A percentile compares a stretch with the other conserved stretches of the same genome.
Evolutionary conservation across 2,888 invertebrate species (phyloP).

Genomic region (Limnephilus auricula): DNA sequence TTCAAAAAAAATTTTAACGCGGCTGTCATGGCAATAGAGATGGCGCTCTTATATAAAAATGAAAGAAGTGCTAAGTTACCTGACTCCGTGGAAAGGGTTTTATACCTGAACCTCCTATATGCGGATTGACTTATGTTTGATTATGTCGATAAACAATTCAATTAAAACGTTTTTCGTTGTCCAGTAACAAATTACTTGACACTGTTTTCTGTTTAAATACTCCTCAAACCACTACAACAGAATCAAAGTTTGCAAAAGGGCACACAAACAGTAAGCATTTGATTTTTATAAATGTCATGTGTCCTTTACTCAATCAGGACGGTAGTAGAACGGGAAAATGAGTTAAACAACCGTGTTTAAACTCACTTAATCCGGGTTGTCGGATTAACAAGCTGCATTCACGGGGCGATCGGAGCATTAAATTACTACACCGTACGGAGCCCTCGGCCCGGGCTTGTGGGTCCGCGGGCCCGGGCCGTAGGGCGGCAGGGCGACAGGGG

Average conservation of each 20-base stretch:
- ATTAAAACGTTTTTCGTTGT: too few relatives aligned
- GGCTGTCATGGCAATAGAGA: too few relatives aligned
- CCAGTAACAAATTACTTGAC: too few relatives aligned
- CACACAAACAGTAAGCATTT: background rate
- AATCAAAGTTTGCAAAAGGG: background rate
- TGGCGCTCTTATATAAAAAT: too few relatives aligned
- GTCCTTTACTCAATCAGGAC: background rate
- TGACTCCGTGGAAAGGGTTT: too few relatives aligned
- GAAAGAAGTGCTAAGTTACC: too few relatives aligned
- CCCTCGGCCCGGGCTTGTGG: background rate
- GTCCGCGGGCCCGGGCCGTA: background rate
- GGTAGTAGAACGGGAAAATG: background rate
- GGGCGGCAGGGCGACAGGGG: background rate
- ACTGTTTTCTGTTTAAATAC: background rate
- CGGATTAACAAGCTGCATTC: conserved; percentile 37
- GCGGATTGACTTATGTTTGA: too few relatives aligned
- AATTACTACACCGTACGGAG: conserved; percentile 9
- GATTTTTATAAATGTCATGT: background rate
- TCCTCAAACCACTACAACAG: background rate
- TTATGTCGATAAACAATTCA: too few relatives aligned
- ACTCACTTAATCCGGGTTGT: conserved; percentile 24
- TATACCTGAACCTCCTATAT: too few relatives aligned
- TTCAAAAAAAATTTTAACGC: too few relatives aligned
- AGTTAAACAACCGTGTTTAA: conserved; percentile 21
- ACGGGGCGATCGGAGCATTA: conserved; percentile 38